Base-by-base conservation (phyloP, 2,797 vertebrate species). In the Alcedo quadribrachys region DNA sequence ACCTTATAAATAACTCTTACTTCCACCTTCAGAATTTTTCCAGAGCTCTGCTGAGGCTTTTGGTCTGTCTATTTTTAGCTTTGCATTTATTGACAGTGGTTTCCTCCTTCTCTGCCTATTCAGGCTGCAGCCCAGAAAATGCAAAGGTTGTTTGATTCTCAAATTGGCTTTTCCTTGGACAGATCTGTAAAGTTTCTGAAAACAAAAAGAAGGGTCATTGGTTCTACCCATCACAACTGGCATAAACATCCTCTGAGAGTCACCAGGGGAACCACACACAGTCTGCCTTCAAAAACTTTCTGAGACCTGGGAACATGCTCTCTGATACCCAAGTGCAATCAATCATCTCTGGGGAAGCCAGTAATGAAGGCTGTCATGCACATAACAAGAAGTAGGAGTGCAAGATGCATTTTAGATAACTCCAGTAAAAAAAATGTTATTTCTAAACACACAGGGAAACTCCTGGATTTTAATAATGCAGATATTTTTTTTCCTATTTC, bases 1-100 rank as follows among this genome's bases (percentile, higher is more conserved):
- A 6, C 46, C 66, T 92, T 94, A 94, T 91, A 95, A 94, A 93
- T 94, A 93, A 92, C 93, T 83, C 85, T 87, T 95, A 83, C 81
- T 96, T 95, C 85, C 91, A 95, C 87, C 76, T 95, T 95, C 93
- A 93, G 58, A 87, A 83, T 92, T 87, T 94, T 95, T 95, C 89
- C 90, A 93, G 79, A 81, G 84, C 19, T 50, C 30, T 91, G 58
- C 73, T 90, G 62, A 95, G 66, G 54, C 79, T 87, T 83, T 90
- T 65, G 69, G 71, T 78, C 62, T 85, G 66, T 81, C 94, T 95
- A 95, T 95, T 95, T 96, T 96, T 95, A 95, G 92, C 89, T 87
- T 83, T 90, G 51, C 79, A 50, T 78, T 92, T 96, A 95, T 89
- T 95, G 95, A 95, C 81, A 91, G 79, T 40, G 42, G 53, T 94